These are phyloP conservation scores for Sebastes diploproa DNA, from an alignment of 2,797 vertebrate species.

Conservation along the genomic window DNA sequence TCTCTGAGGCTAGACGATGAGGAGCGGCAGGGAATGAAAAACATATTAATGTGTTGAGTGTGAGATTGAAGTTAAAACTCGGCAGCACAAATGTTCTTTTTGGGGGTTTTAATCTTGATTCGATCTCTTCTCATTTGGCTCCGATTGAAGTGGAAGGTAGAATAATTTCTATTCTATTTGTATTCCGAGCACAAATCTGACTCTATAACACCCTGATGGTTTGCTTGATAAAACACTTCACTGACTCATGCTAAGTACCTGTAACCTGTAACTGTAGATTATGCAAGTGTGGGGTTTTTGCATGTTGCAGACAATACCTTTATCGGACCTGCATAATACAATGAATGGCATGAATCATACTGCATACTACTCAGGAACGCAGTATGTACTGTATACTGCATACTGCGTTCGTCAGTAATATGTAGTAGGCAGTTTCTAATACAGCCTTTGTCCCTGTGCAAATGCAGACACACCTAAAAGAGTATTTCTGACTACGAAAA, in stretches of 20 bases:
- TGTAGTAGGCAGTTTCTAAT: no score
- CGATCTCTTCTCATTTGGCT: conserved; percentile 31
- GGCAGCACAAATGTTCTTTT: conserved; percentile 32
- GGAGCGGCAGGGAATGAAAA: conserved; percentile 68
- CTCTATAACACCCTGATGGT: neutral
- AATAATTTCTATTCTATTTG: conserved; percentile 5
- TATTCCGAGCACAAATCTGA: conserved; percentile 6
- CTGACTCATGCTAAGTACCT: neutral
- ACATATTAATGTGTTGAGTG: conserved; percentile 59
- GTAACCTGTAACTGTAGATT: neutral
- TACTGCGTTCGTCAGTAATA: no score
- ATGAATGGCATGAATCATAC: no score
- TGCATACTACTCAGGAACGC: rapidly evolving
- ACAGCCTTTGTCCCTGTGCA: neutral
- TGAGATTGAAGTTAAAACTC: conserved; percentile 53
- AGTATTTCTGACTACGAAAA: neutral
- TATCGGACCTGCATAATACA: rapidly evolving
- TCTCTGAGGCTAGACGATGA: conserved; percentile 67
- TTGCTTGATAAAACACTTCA: neutral
- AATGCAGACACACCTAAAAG: neutral
- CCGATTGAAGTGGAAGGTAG: conserved; percentile 9
- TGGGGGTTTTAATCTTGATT: conserved; percentile 48
- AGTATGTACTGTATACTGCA: no score
- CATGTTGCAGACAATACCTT: no score
- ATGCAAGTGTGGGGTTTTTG: neutral